Conservation (phyloP, 2,888 invertebrate genomes). For the Callyntrura guangdongensis region DNA sequence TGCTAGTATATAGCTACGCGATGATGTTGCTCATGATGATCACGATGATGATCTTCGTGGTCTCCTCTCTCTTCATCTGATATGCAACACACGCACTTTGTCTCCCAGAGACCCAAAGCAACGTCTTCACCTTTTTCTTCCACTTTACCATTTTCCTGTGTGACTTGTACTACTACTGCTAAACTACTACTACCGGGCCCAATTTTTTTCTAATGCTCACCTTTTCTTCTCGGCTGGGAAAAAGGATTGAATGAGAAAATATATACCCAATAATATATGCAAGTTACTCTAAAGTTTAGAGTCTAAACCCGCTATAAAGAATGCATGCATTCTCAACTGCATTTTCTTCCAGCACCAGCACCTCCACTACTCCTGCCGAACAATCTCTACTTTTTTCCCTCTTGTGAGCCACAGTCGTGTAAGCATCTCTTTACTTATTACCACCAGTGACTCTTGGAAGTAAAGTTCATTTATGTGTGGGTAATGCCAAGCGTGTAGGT, state of each 20-base stretch:
- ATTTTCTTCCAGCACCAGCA: neutral
- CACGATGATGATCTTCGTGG: neutral
- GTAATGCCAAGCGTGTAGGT: slow-evolving; percentile 30
- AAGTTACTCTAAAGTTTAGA: neutral
- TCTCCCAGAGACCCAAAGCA: slow-evolving; percentile 19
- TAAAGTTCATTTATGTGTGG: slow-evolving; percentile 1
- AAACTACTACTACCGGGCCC: neutral
- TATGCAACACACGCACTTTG: slow-evolving; percentile 36
- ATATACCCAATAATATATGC: neutral
- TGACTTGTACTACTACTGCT: neutral
- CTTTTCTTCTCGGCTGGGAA: neutral
- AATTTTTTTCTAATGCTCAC: neutral
- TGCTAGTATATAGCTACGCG: neutral
- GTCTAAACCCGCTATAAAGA: slow-evolving; percentile 1
- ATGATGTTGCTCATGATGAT: neutral
- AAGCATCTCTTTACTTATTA: too few relatives aligned
- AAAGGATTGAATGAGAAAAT: slow-evolving; percentile 12
- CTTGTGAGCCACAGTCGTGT: too few relatives aligned
- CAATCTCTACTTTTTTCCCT: neutral
- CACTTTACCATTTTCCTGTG: neutral
- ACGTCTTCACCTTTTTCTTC: slow-evolving; percentile 24
- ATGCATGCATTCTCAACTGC: slow-evolving; percentile 9
- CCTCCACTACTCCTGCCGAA: neutral
- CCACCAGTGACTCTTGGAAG: neutral
- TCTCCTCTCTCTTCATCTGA: slow-evolving; percentile 25